Evolutionary conservation across 2,888 invertebrate species (phyloP).

Genomic region (Gymnosoma rotundatum): DNA sequence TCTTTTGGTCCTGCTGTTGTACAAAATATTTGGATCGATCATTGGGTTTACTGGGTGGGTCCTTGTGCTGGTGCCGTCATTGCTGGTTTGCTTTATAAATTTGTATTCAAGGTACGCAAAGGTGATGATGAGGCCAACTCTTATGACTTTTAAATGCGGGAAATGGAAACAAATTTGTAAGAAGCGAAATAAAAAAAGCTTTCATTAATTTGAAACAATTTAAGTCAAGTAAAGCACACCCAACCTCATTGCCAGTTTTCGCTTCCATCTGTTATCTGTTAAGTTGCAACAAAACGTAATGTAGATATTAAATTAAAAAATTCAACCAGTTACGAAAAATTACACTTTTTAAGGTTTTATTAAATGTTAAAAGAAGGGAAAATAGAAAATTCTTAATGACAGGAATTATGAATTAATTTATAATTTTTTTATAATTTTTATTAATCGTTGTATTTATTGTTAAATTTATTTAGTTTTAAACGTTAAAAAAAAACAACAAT

Average conservation of each 20-base stretch:
- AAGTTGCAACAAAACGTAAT: constrained; percentile 48
- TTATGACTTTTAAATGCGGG: constrained; percentile 86
- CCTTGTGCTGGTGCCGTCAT: constrained; percentile 90
- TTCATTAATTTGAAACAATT: not conserved
- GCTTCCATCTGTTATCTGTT: constrained; percentile 54
- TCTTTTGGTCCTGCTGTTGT: constrained; percentile 94
- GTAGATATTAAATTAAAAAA: constrained; percentile 16
- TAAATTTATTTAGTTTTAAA: constrained; percentile 69
- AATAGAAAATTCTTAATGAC: not conserved
- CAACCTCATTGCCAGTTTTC: constrained; percentile 46
- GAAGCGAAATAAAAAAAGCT: not conserved
- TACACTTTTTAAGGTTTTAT: constrained; percentile 5
- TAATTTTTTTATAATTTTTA: constrained; percentile 42
- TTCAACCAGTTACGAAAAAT: constrained; percentile 24
- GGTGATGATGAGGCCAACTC: constrained; percentile 88
- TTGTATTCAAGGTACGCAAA: constrained; percentile 88
- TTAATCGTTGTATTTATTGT: constrained; percentile 69
- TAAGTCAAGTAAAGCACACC: constrained; percentile 15
- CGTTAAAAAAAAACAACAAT: constrained; percentile 27
- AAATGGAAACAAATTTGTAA: constrained; percentile 12
- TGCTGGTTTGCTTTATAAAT: constrained; percentile 89
- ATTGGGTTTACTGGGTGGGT: constrained; percentile 96
- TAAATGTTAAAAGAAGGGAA: not conserved
- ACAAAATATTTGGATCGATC: constrained; percentile 88
- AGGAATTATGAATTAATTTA: constrained; percentile 29